Base-by-base conservation (phyloP, 2,113 vertebrate genomes). In the Ascaphus truei region DNA sequence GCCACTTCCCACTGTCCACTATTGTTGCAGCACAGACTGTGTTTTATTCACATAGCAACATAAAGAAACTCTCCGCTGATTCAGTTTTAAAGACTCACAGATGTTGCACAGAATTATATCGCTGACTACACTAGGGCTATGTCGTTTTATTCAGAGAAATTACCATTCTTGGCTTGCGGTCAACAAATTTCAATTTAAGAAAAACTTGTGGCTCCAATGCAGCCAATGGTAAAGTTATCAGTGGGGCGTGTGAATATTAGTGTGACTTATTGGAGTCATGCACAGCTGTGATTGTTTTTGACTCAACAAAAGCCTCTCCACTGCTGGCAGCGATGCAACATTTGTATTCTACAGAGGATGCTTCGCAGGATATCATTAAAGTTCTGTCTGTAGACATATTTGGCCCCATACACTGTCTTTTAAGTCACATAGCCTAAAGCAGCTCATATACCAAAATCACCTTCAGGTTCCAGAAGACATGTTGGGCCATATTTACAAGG, bases 331-430 rank as follows among this genome's bases (percentile, higher is more conserved):
- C 23, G 20, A n/a, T n/a, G n/a, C n/a, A n/a, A n/a, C n/a, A n/a
- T 11, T 25, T 7, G 10, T 31, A 62, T 33, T 62, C 60, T 30
- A 22, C 29, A 7, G 26, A 16, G 60, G 26, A 13, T 7, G n/a
- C 59, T 47, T 31, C 41, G 47, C 39, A 47, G 41, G 58, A 60
- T 60, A 37, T 43, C 37, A 43, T 43, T 60, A 60, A 60, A 43
- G 43, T 60, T n/a, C 23, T 60, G 36, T 41, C 36, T 60, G 36
- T 5, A 60, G 43, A 60, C 37, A 10, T 60, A 23, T 23, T 18
- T 30, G 36, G 33, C 34, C 12, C 20, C 20, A 41, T 15, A 43
- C 16, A 29, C 26, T 20, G 25, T n/a, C n/a, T 31, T 25, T 39
- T 39, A 43, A 60, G 36, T 26, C 37, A 29, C 25, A 11, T 29